Conservation (phyloP, 1,140 invertebrate species). For the Platorchestia sp. region DNA sequence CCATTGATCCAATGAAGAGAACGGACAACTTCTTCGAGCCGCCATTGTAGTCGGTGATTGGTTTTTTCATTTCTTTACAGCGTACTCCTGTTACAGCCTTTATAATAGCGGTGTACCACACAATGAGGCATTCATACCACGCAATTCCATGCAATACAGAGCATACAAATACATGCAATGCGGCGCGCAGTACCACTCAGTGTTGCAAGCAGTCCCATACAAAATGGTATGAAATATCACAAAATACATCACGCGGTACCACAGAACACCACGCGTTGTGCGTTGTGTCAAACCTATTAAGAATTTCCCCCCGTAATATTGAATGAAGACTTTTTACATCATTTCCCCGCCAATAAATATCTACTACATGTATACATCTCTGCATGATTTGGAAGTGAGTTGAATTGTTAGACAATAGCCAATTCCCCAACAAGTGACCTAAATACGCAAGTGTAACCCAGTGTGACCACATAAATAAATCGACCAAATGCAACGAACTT, state of each 20-base stretch:
- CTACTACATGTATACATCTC: too few species aligned
- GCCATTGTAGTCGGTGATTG: slow-evolving; percentile 6
- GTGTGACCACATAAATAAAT: too few species aligned
- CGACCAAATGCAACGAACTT: too few species aligned
- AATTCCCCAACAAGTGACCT: too few species aligned
- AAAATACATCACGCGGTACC: neutral
- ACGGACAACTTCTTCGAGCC: slow-evolving; percentile 18
- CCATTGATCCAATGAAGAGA: slow-evolving; percentile 48
- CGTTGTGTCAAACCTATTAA: too few species aligned
- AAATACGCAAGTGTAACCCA: too few species aligned
- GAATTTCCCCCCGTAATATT: too few species aligned
- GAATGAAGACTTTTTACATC: too few species aligned
- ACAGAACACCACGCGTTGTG: too few species aligned
- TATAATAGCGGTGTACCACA: neutral
- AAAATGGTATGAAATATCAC: neutral
- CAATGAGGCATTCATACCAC: neutral
- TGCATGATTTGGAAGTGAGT: too few species aligned
- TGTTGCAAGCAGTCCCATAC: neutral
- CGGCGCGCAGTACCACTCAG: neutral
- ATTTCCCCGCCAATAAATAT: too few species aligned
- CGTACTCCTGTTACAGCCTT: neutral
- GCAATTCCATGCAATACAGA: neutral
- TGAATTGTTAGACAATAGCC: too few species aligned
- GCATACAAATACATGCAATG: neutral
- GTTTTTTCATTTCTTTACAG: neutral